Evolutionary conservation across 2,888 invertebrate genomes (phyloP).

Genomic region (Leucozona laternaria): DNA sequence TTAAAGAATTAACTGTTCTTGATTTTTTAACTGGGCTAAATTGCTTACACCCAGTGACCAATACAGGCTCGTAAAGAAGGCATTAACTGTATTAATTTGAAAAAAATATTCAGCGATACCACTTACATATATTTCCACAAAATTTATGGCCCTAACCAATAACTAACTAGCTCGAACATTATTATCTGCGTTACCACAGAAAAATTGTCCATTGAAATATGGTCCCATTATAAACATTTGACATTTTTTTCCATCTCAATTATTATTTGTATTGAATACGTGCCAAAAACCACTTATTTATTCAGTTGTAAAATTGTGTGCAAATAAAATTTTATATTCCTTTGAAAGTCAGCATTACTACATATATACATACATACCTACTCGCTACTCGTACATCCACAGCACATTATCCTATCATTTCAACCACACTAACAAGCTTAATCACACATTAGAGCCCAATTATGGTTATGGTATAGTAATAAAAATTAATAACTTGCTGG

Average conservation of each 20-base stretch:
- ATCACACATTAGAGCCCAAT: constrained; percentile 57
- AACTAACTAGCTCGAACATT: neutral
- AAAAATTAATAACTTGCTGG: constrained; percentile 72
- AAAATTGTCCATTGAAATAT: neutral
- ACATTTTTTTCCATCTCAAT: constrained; percentile 7
- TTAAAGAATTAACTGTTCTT: too few relatives aligned
- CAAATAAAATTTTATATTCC: constrained; percentile 22
- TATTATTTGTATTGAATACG: constrained; percentile 17
- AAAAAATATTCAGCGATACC: neutral
- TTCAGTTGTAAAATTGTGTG: constrained; percentile 7
- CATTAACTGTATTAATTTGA: too few relatives aligned
- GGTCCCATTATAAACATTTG: neutral
- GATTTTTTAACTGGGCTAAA: too few relatives aligned
- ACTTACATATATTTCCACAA: neutral
- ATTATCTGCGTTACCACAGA: neutral
- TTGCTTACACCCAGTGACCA: too few relatives aligned
- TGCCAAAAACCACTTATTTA: constrained; percentile 39
- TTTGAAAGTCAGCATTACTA: constrained; percentile 4
- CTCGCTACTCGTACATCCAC: too few relatives aligned
- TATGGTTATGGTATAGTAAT: constrained; percentile 49
- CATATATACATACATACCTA: neutral
- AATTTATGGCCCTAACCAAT: neutral
- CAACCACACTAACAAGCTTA: constrained; percentile 63
- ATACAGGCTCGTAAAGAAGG: too few relatives aligned
- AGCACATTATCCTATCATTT: constrained; percentile 29